Conservation (phyloP, 2,797 vertebrate genomes). For the Semotilus atromaculatus region DNA sequence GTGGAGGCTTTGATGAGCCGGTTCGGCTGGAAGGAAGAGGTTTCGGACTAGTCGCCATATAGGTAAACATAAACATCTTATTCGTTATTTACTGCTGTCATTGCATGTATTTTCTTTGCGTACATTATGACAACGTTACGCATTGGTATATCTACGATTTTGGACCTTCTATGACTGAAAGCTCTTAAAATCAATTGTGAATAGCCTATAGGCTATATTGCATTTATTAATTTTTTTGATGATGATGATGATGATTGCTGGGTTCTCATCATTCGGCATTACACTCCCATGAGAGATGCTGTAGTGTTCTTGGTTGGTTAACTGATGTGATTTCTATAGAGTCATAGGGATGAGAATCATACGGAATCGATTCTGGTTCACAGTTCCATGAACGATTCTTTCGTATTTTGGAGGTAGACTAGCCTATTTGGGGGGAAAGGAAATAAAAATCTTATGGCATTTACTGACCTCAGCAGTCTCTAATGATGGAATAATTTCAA, state of each 20-base stretch:
- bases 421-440: background rate
- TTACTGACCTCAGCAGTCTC: background rate
- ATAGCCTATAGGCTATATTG: too few species aligned
- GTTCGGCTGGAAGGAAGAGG: slow-evolving; percentile 69
- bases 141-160: background rate
- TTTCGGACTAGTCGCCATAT: slow-evolving; percentile 67
- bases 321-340: slow-evolving; percentile 21
- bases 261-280: background rate
- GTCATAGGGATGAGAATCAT: background rate
- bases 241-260: background rate
- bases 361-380: slow-evolving; percentile 7
- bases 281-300: background rate
- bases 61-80: slow-evolving; percentile 63
- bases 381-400: slow-evolving; percentile 2
- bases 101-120: background rate
- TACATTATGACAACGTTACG: background rate
- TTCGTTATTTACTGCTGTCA: background rate
- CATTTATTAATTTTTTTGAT: background rate
- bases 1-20: slow-evolving; percentile 59
- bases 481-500: background rate
- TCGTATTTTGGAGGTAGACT: background rate
- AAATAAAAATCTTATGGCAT: too few species aligned
- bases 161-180: background rate
- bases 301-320: background rate
- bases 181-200: background rate